phyloP scores from a whole-genome alignment of 2,888 invertebrate genomes.

The Ophion costatus region DNA sequence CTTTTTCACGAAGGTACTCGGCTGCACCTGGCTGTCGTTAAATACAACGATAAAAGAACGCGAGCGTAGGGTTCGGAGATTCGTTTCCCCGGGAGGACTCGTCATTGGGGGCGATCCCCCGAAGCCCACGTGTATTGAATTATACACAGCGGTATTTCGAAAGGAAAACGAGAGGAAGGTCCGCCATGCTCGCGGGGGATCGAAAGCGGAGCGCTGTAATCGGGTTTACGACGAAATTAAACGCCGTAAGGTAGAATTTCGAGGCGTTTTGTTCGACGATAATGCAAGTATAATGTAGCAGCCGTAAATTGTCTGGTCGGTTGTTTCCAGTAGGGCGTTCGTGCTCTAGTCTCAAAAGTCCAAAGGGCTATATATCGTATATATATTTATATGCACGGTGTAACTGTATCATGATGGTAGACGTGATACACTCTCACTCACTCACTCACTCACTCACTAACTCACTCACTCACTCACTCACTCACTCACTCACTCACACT shows the following conservation, averaged over 20 bases:
- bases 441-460: too few relatives aligned
- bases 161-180: background rate
- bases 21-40: slow-evolving; percentile 32
- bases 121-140: background rate
- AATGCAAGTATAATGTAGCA: slow-evolving; percentile 50
- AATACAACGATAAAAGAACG: slow-evolving; percentile 36
- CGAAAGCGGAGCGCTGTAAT: slow-evolving; percentile 10
- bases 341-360: slow-evolving; percentile 37
- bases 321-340: slow-evolving; percentile 3
- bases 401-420: background rate
- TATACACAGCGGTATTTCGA: background rate
- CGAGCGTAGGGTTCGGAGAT: background rate
- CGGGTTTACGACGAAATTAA: slow-evolving; percentile 36
- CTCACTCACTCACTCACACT: too few relatives aligned
- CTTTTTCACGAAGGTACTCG: slow-evolving; percentile 27
- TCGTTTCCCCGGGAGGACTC: slow-evolving; percentile 19
- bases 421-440: slow-evolving; percentile 21
- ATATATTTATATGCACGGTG: background rate
- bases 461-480: too few relatives aligned
- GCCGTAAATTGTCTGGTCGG: slow-evolving; percentile 46
- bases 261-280: slow-evolving; percentile 38
- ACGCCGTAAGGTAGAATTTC: slow-evolving; percentile 33
- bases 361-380: slow-evolving; percentile 21
- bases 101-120: slow-evolving; percentile 8
- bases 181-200: background rate